phyloP scores from a whole-genome alignment of 2,113 vertebrate genomes.

The Lepidothrix coronata region DNA sequence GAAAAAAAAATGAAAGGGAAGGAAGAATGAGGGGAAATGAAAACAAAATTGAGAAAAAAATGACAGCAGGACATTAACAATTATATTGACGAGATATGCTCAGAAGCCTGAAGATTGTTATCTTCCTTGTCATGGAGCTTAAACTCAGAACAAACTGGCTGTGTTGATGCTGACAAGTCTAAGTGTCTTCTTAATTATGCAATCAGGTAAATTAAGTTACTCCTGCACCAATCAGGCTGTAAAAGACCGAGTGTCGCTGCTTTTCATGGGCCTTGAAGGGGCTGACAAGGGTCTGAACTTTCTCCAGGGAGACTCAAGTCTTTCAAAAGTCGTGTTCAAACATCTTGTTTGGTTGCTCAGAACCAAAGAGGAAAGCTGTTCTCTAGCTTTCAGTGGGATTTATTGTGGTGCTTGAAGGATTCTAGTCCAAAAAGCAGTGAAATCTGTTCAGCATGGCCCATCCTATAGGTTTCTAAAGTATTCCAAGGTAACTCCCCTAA shows the following conservation, averaged over 20 bases:
- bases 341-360: background rate
- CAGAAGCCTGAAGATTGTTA: background rate
- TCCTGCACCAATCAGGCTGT: background rate
- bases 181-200: conserved; percentile 54
- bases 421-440: background rate
- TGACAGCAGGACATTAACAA: background rate
- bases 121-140: conserved; percentile 44
- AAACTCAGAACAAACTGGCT: conserved; percentile 24
- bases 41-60: background rate
- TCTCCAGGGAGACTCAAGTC: background rate
- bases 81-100: conserved; percentile 34
- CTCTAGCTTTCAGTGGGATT: background rate
- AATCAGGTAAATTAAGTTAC: conserved; percentile 24
- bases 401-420: background rate
- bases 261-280: background rate
- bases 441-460: background rate
- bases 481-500: background rate
- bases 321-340: background rate
- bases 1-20: background rate
- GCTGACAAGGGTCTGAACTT: background rate
- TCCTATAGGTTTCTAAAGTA: background rate
- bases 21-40: background rate
- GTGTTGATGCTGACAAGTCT: conserved; percentile 35
- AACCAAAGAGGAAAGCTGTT: background rate
- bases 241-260: rapidly evolving